Evolutionary conservation across 1,140 invertebrate species (phyloP).

Genomic region (Mylabris phalerata): DNA sequence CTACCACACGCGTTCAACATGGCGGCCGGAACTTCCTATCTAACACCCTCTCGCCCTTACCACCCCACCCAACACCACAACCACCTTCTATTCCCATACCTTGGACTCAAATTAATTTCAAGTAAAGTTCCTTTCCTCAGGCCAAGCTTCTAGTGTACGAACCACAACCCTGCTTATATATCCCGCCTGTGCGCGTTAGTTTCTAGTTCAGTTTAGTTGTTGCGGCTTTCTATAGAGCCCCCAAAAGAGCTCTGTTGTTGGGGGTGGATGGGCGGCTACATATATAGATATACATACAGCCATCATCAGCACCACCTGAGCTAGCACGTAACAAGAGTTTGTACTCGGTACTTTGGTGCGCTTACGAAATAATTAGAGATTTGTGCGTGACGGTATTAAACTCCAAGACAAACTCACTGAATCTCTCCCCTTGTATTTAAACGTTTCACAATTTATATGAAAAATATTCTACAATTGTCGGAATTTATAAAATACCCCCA

Average conservation of each 20-base stretch:
- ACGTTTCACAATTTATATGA: too few species aligned
- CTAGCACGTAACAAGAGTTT: neutral
- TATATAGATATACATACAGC: too few species aligned
- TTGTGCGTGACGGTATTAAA: slow-evolving; percentile 5
- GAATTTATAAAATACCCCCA: too few species aligned
- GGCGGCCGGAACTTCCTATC: slow-evolving; percentile 25
- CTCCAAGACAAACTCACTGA: too few species aligned
- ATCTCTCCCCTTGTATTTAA: too few species aligned
- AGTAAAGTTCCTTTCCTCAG: slow-evolving; percentile 32
- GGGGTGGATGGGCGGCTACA: too few species aligned
- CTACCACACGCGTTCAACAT: slow-evolving; percentile 34
- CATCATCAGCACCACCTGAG: neutral
- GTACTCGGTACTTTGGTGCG: neutral
- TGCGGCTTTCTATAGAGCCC: slow-evolving; percentile 10
- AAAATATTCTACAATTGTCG: too few species aligned
- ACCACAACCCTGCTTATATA: slow-evolving; percentile 17
- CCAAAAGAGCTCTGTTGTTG: too few species aligned
- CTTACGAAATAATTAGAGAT: slow-evolving; percentile 9
- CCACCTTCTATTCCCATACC: neutral
- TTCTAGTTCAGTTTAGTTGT: slow-evolving; percentile 25
- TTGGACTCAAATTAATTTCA: slow-evolving; percentile 39
- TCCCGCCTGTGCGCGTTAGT: slow-evolving; percentile 6
- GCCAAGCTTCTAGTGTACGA: slow-evolving; percentile 14
- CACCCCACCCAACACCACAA: slow-evolving; percentile 3
- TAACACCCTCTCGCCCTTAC: slow-evolving; percentile 6